phyloP scores from a whole-genome alignment of 2,113 vertebrate species.

The Acanthisitta chloris region DNA sequence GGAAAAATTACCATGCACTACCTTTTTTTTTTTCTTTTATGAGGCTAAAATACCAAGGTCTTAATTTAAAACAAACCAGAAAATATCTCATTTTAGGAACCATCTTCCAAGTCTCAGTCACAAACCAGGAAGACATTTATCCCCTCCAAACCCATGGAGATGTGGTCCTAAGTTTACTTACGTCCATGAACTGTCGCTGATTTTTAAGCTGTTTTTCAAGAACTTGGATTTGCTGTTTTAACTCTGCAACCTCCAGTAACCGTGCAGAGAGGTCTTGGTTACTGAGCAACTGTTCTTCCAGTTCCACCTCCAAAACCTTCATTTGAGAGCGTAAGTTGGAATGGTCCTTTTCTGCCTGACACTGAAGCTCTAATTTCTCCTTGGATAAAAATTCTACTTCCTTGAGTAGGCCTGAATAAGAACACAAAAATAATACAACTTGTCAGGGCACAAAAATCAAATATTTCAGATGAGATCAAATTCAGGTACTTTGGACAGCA shows the following conservation, averaged over 20 bases:
- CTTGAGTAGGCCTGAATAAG: slow-evolving; percentile 78
- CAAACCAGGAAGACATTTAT: not conserved
- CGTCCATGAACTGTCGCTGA: slow-evolving; percentile 93
- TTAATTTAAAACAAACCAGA: not conserved
- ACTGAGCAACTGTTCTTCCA: slow-evolving; percentile 86
- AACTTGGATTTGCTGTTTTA: slow-evolving; percentile 84
- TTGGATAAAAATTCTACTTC: slow-evolving; percentile 82
- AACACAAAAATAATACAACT: not conserved
- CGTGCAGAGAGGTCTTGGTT: slow-evolving; percentile 75
- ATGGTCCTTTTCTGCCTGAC: slow-evolving; percentile 89
- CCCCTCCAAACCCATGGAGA: not conserved
- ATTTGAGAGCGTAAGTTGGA: slow-evolving; percentile 79
- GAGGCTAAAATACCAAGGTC: not conserved
- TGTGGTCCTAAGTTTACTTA: slow-evolving; percentile 20
- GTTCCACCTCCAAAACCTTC: slow-evolving; percentile 81
- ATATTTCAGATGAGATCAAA: not conserved
- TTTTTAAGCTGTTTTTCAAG: slow-evolving; percentile 93
- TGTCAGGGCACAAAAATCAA: not conserved
- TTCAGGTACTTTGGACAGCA: not conserved
- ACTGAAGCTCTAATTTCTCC: slow-evolving; percentile 85
- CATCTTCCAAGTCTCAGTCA: not conserved
- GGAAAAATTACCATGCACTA: not conserved
- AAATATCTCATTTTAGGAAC: not conserved
- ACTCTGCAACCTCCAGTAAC: slow-evolving; percentile 77
- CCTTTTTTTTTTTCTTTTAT: not conserved